Conservation (phyloP, 1,140 invertebrate species). For the Araneus ventricosus region DNA sequence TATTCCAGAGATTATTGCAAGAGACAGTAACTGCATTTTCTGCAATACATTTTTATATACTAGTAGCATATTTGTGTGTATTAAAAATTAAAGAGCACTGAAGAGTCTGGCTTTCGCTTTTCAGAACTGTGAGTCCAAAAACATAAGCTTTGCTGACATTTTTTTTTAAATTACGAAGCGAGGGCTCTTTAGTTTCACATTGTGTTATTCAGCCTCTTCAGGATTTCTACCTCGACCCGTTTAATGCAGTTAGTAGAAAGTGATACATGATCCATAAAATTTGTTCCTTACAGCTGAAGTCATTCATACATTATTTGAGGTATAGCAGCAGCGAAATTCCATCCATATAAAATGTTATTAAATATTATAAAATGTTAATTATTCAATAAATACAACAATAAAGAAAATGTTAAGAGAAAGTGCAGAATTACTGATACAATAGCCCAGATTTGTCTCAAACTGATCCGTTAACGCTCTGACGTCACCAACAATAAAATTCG, state of each 20-base stretch:
- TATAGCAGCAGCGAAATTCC: too few species aligned
- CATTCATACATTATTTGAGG: constrained; percentile 3
- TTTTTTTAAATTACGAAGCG: constrained; percentile 25
- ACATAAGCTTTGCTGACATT: constrained; percentile 30
- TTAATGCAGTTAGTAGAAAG: constrained; percentile 42
- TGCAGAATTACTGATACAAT: too few species aligned
- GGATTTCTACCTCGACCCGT: neutral
- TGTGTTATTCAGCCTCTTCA: neutral
- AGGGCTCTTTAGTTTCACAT: neutral
- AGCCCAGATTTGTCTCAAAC: too few species aligned
- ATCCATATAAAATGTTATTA: too few species aligned
- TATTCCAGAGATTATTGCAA: too few species aligned
- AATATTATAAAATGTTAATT: too few species aligned
- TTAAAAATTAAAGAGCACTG: constrained; percentile 46
- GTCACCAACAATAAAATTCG: too few species aligned
- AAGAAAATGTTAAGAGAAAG: too few species aligned
- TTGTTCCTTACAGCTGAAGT: too few species aligned
- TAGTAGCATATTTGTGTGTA: neutral
- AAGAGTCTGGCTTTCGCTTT: constrained; percentile 10
- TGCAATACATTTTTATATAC: neutral
- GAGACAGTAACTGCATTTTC: too few species aligned
- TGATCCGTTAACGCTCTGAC: too few species aligned
- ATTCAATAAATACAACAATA: too few species aligned
- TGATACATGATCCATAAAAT: constrained; percentile 29
- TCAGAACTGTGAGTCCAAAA: constrained; percentile 12